These are phyloP conservation scores for Catamblyrhynchus diadema DNA, from an alignment of 2,797 vertebrate genomes.

Conservation along the genomic window DNA sequence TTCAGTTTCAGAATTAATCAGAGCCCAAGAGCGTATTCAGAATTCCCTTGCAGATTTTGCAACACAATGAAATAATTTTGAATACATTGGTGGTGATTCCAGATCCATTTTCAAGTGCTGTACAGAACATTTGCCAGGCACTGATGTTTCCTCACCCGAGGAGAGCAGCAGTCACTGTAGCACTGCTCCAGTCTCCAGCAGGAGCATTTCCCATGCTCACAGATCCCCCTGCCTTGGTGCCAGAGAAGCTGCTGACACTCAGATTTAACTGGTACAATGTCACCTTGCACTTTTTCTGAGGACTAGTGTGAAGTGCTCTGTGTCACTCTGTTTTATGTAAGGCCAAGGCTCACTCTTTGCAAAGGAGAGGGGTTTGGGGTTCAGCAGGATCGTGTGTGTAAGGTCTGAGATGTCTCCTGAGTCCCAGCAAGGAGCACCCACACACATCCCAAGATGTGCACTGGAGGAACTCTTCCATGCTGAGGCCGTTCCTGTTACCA, in stretches of 20 bases:
- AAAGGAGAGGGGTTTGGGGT: background rate
- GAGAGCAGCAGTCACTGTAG: background rate
- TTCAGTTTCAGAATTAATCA: background rate
- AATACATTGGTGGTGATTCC: background rate
- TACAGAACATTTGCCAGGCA: background rate
- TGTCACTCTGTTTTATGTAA: background rate
- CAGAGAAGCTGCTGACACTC: conserved; percentile 12
- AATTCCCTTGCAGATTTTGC: conserved; percentile 7
- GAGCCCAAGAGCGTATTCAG: background rate
- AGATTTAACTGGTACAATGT: conserved; percentile 4
- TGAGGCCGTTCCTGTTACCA: background rate
- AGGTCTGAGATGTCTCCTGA: background rate
- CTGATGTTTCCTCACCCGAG: background rate
- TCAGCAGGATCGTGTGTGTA: background rate
- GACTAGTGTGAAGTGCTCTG: background rate
- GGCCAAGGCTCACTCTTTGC: background rate
- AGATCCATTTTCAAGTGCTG: background rate
- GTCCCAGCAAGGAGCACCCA: background rate
- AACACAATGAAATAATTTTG: background rate
- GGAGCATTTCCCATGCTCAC: background rate
- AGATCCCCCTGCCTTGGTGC: background rate
- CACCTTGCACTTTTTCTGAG: background rate
- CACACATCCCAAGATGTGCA: background rate
- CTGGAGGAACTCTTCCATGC: background rate
- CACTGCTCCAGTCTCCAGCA: background rate